Percentiles rank a stretch among this genome's conserved stretches.
Evolutionary conservation across 2,888 invertebrate genomes (phyloP).

Genomic region (Strigamia transsilvanica): DNA sequence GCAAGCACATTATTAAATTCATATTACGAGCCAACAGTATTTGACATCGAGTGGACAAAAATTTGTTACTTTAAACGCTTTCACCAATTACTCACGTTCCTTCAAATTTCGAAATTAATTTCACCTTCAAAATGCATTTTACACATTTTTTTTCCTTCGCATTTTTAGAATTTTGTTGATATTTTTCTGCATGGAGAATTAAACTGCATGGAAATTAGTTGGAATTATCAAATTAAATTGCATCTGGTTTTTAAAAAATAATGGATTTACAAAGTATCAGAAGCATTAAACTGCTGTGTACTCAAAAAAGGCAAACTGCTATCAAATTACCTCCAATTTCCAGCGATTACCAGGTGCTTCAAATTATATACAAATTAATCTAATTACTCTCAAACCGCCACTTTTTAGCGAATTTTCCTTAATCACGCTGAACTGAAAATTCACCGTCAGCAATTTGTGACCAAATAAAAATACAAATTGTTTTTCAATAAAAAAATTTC

Average conservation of each 20-base stretch:
- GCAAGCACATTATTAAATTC: conserved; percentile 17
- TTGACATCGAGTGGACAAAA: conserved; percentile 20
- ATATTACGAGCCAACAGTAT: background rate
- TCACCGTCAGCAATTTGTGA: too few species aligned
- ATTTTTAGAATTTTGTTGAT: too few species aligned
- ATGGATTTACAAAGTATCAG: background rate
- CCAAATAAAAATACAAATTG: too few species aligned
- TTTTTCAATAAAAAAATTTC: too few species aligned
- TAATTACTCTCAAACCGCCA: background rate
- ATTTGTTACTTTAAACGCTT: background rate
- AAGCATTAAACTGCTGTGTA: background rate
- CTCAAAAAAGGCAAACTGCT: background rate
- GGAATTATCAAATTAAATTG: background rate
- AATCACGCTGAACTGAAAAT: background rate
- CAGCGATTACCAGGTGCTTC: background rate
- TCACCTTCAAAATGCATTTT: too few species aligned
- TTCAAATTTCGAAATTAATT: too few species aligned
- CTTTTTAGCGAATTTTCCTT: background rate
- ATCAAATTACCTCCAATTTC: background rate
- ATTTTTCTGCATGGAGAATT: too few species aligned
- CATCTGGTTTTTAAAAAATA: background rate
- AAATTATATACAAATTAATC: conserved; percentile 13
- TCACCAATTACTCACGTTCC: background rate
- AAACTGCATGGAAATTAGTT: background rate
- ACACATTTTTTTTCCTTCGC: too few species aligned